A percentile compares a stretch with the other conserved stretches of the same genome.
Conservation (phyloP, 2,113 vertebrate species). For the Ursus arctos region DNA sequence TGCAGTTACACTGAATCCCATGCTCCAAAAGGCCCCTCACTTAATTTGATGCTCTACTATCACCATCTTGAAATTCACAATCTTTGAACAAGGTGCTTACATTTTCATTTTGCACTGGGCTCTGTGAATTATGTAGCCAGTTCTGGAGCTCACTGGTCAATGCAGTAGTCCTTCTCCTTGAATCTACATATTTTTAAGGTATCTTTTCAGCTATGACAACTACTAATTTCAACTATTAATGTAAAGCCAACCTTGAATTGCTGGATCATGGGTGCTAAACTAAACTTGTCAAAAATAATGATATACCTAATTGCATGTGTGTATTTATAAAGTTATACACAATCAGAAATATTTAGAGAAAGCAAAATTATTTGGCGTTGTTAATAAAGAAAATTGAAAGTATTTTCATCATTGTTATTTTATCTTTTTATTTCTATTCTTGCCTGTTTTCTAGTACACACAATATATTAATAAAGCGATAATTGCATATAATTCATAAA, state of each 20-base stretch:
- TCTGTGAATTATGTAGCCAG: neutral
- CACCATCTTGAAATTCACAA: neutral
- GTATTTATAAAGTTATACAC: neutral
- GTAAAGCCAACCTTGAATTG: neutral
- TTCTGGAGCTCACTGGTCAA: neutral
- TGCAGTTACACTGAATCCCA: neutral
- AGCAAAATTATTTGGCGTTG: neutral
- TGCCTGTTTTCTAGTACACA: neutral
- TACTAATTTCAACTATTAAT: neutral
- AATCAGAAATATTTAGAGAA: conserved; percentile 11
- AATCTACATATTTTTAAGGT: neutral
- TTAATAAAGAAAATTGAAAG: conserved; percentile 13
- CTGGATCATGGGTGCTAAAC: neutral
- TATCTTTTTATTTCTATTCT: neutral
- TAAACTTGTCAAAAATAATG: conserved; percentile 21
- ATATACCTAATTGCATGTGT: neutral
- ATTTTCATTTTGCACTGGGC: neutral
- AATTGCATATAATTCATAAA: neutral
- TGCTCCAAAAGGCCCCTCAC: neutral
- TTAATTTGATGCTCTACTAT: neutral
- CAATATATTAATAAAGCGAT: neutral
- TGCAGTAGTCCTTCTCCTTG: neutral
- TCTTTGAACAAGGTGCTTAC: neutral
- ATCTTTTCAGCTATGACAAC: neutral
- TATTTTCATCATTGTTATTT: neutral